Conservation (phyloP, 2,113 vertebrate species). For the Varanus salvator region DNA sequence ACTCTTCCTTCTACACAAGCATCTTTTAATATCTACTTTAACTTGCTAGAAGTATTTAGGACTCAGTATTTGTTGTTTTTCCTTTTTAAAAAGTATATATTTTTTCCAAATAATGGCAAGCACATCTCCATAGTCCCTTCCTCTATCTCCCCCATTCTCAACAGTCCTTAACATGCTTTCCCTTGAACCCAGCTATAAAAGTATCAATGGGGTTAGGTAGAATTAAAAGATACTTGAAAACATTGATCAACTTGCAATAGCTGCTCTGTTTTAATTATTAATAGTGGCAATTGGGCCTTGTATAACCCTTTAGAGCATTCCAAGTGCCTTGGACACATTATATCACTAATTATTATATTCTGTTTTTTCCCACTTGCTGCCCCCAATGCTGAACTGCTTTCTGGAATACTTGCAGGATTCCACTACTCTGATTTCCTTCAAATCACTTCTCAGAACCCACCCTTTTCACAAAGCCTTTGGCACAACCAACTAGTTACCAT, state of each 20-base stretch:
- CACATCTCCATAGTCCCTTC: background rate
- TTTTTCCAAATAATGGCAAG: slow-evolving; percentile 1
- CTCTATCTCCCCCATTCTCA: background rate
- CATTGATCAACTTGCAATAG: background rate
- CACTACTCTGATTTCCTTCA: background rate
- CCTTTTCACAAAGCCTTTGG: background rate
- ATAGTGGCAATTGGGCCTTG: background rate
- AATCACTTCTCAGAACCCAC: background rate
- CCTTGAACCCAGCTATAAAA: background rate
- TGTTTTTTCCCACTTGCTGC: background rate
- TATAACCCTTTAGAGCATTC: background rate
- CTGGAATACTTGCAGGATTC: background rate
- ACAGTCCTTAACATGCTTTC: background rate
- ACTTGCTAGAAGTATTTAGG: background rate
- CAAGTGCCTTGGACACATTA: background rate
- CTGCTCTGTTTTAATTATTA: background rate
- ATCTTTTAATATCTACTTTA: background rate
- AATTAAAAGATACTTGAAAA: background rate
- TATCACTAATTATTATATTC: background rate
- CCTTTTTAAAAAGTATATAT: background rate
- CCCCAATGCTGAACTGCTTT: background rate
- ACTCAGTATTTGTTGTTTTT: background rate
- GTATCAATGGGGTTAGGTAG: background rate
- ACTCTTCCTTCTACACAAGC: background rate
- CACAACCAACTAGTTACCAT: background rate